phyloP scores from a whole-genome alignment of 2,797 vertebrate species.

The Periophthalmus magnuspinnatus region DNA sequence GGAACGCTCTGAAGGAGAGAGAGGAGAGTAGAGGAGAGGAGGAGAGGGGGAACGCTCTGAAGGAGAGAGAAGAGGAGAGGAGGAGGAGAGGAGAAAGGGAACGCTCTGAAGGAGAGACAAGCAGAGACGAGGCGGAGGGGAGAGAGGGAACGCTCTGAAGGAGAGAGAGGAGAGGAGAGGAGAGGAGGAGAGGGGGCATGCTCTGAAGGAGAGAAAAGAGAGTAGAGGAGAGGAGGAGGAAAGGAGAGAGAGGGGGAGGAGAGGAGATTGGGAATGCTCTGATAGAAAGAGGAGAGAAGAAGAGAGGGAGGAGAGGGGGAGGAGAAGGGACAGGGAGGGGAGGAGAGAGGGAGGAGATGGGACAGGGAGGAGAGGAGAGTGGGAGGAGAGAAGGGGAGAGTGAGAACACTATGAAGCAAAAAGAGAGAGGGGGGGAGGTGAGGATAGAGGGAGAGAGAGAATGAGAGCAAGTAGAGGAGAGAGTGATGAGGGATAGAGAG shows the following conservation, averaged over 20 bases:
- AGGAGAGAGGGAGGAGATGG: neutral
- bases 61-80: too few species aligned
- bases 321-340: too few species aligned
- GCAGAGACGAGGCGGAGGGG: neutral
- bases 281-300: neutral
- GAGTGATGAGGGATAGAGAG: neutral
- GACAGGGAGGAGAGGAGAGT: neutral
- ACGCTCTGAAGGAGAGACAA: conserved; percentile 1
- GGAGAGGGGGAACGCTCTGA: too few species aligned
- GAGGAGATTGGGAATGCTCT: neutral
- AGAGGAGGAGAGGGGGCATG: too few species aligned
- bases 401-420: too few species aligned
- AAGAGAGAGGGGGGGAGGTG: too few species aligned
- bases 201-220: neutral
- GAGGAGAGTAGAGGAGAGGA: too few species aligned
- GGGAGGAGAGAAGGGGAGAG: neutral
- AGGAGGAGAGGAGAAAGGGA: neutral
- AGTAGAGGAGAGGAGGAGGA: too few species aligned
- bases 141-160: conserved; percentile 13
- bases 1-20: neutral
- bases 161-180: neutral
- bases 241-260: neutral
- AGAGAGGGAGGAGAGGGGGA: neutral
- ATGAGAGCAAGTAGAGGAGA: neutral
- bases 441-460: neutral